phyloP scores from a whole-genome alignment of 2,113 vertebrate genomes.

The Pantherophis guttatus region DNA sequence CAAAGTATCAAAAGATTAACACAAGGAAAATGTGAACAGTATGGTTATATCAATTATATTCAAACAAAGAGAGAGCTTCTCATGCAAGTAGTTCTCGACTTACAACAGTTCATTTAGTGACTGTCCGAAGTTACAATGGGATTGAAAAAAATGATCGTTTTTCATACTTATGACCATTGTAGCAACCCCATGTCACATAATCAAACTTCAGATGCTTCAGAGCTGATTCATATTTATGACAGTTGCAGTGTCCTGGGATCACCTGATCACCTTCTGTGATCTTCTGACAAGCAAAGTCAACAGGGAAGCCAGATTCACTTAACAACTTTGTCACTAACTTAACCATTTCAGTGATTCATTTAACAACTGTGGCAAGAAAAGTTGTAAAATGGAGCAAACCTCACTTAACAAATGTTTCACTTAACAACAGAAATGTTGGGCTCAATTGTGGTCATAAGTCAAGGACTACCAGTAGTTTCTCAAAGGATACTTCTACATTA shows the following conservation, averaged over 20 bases:
- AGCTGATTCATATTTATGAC: background rate
- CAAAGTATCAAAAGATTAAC: background rate
- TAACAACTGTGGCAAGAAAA: background rate
- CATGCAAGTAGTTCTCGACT: background rate
- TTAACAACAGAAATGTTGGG: background rate
- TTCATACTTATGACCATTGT: background rate
- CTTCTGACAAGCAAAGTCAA: background rate
- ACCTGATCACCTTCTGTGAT: background rate
- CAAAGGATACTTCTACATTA: background rate
- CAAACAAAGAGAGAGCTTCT: background rate
- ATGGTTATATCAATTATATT: background rate
- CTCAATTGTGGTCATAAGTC: background rate
- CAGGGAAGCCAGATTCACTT: background rate
- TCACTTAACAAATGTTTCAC: background rate
- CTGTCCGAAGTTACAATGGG: background rate
- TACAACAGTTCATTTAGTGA: background rate
- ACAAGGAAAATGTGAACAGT: background rate
- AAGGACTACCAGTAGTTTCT: background rate
- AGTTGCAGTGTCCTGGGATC: background rate
- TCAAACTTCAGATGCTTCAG: background rate
- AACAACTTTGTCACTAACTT: background rate
- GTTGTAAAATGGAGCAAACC: background rate
- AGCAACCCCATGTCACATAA: background rate
- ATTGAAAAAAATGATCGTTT: background rate
- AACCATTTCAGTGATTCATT: background rate